Evolutionary conservation across 2,113 vertebrate genomes (phyloP).

Genomic region (Mormoops blainvillei): DNA sequence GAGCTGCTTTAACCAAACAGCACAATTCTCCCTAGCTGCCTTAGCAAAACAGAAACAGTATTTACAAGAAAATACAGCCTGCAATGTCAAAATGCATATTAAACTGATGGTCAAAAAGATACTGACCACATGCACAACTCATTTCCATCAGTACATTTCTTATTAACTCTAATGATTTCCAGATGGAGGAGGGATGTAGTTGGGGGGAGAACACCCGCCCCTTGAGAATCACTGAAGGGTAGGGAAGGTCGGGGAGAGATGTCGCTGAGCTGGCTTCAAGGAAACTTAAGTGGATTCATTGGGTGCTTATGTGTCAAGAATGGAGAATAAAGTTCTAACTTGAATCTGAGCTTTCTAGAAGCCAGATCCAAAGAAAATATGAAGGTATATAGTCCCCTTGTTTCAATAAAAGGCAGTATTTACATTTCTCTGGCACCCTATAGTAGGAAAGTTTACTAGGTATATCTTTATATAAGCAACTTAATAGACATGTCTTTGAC

Average conservation of each 20-base stretch:
- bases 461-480: background rate
- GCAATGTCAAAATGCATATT: background rate
- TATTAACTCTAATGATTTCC: background rate
- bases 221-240: background rate
- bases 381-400: background rate
- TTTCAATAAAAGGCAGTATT: background rate
- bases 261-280: background rate
- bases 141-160: background rate
- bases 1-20: background rate
- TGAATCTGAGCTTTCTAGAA: background rate
- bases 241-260: background rate
- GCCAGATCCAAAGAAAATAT: background rate
- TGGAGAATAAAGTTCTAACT: background rate
- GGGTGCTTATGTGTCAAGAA: background rate
- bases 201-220: background rate
- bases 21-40: background rate
- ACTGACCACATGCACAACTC: background rate
- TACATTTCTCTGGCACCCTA: background rate
- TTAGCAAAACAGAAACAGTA: background rate
- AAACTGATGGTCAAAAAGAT: background rate
- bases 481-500: background rate
- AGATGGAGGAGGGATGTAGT: background rate
- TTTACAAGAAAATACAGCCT: background rate
- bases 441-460: background rate
- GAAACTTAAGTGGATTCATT: background rate